Base-by-base conservation (phyloP, 2,888 invertebrate species). In the Cordilura impudica region DNA sequence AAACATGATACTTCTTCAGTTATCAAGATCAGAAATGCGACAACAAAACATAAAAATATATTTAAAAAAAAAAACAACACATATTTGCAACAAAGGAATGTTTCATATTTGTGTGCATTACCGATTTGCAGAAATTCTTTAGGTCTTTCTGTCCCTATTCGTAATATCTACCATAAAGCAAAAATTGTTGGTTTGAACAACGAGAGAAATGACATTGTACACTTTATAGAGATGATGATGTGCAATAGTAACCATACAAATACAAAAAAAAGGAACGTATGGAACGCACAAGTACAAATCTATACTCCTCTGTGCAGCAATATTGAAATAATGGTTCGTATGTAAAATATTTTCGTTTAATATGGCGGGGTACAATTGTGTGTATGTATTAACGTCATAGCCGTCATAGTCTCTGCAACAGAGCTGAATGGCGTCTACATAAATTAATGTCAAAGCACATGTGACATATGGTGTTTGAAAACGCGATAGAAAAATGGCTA, bases 361-460 rank as follows among this genome's bases (percentile, higher is more conserved):
- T 29, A 54, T 26, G 26, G 26, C 18, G 16, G 26, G 4, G 23
- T 23, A 53, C 56, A 21, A 18, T 18, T 6, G 35, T 39, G 14
- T 39, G 35, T 39, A n/a, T 39, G 35, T 39, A n/a, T 5, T n/a
- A 39, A 39, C 12, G 35, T 39, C 35, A 12, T 39, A 39, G 35
- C 21, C 47, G 18, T 47, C 8, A 12, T 47, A 14, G 29, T 47
- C 65, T 35, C 53, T 61, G 69, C 21, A 35, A 23, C 65, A 45
- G 65, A 66, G 58, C n/a, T 53, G 16, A 61, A 75, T 75, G 79
- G 75, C 79, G 79, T 79, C 79, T 79, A 79, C 75, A 79, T 79
- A 79, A 79, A 79, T 79, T 79, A 79, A 66, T 75, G 79, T 79
- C 79, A 79, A 79, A 75, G 51, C 66, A 67, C 66, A 67, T 79